Evolutionary conservation across 2,888 invertebrate species (phyloP), one percentile per base, ranked within the genome.

Genomic region (Oscheius sp.): DNA sequence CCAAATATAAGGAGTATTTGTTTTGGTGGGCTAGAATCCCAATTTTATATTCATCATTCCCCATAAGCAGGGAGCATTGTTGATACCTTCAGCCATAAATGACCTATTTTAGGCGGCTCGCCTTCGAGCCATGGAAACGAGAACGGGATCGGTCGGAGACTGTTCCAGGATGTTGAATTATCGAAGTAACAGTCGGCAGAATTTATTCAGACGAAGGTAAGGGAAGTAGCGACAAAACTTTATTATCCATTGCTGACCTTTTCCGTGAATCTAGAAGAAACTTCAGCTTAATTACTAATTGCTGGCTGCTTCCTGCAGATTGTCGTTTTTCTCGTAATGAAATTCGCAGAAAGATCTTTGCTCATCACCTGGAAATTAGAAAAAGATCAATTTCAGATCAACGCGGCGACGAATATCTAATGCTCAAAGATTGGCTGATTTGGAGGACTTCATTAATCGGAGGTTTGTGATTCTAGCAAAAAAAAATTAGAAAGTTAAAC

Each of bases 391-490:
- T n/a, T n/a, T 52, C 45, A 80, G 80, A 55, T 80, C 80, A 3
- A 80, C 80, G 0, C 69, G 80, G 27, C 52, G 80, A 31, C 68
- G 80, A 10, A 77, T 80, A 20, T 80, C 80, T 20, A 80, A 79
- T 61, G 80, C 80, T 15, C 80, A 80, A 67, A 55, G 80, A 25
- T 57, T 80, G 20, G 80, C 80, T 0, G 80, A 80, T 48, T 70
- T 80, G n/a, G 79, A 77, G 48, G 76, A 79, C 17, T 80, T 79
- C 65, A 77, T 80, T 67, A 80, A 79, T 64, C 69, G 75, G 64
- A 74, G 80, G 80, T 77, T 12, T 31, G 75, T 65, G 1, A 20
- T 23, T 23, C n/a, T n/a, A n/a, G n/a, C n/a, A n/a, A n/a, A n/a
- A n/a, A n/a, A n/a, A n/a, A n/a, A n/a, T n/a, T n/a, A n/a, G n/a